These are phyloP conservation scores for Chrysomallon squamiferum DNA, from an alignment of 1,140 invertebrate genomes.

Conservation along the genomic window DNA sequence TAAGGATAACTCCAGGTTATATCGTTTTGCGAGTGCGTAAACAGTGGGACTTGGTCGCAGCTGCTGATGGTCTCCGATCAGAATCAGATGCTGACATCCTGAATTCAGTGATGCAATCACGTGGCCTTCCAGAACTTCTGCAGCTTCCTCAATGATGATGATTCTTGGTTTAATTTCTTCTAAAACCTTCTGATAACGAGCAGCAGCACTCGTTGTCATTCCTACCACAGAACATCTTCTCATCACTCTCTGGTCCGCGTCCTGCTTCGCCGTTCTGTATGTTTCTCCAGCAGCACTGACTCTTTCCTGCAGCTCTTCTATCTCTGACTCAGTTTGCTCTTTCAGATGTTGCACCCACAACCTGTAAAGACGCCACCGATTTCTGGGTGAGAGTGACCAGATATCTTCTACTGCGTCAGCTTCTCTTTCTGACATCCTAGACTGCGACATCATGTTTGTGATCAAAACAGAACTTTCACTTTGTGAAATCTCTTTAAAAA, in stretches of 20 bases:
- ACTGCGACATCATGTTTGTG: constrained; percentile 18
- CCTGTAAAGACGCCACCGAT: constrained; percentile 12
- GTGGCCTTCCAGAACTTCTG: constrained; percentile 60
- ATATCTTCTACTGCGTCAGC: constrained; percentile 8
- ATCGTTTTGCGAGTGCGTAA: constrained; percentile 54
- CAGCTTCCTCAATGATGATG: constrained; percentile 60
- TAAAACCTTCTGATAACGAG: constrained; percentile 28
- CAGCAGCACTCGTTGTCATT: constrained; percentile 59
- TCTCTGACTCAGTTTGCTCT: neutral
- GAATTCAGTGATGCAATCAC: constrained; percentile 66
- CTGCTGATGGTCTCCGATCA: constrained; percentile 62
- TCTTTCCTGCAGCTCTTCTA: neutral
- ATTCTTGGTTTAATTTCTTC: constrained; percentile 44
- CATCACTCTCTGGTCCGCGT: constrained; percentile 19
- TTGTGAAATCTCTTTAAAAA: too few relatives aligned
- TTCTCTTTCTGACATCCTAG: constrained; percentile 19
- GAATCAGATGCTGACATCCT: constrained; percentile 77
- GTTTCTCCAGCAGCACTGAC: neutral
- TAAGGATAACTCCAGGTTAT: constrained; percentile 60
- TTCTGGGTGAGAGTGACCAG: constrained; percentile 5
- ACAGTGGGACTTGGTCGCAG: constrained; percentile 63
- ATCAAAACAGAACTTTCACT: too few relatives aligned
- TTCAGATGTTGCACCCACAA: constrained; percentile 12
- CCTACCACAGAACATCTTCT: constrained; percentile 22
- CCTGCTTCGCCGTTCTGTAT: neutral